Evolutionary conservation across 2,113 vertebrate genomes (phyloP).

Genomic region (Heliornis fulica): DNA sequence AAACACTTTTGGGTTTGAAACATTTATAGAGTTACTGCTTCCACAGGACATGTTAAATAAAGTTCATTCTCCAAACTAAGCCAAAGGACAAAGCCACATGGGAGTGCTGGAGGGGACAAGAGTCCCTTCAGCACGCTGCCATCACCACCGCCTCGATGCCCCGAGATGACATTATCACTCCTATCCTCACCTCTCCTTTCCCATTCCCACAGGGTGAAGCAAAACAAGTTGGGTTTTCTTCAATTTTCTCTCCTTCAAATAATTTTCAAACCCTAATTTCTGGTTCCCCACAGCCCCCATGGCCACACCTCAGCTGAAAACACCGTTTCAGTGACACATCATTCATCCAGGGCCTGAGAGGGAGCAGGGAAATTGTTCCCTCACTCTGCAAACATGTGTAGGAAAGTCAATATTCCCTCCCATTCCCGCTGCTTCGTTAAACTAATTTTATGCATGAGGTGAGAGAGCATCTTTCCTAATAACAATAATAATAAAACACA

Average conservation of each 20-base stretch:
- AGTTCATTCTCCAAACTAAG: background rate
- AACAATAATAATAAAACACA: slow-evolving; percentile 36
- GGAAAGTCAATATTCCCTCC: slow-evolving; percentile 8
- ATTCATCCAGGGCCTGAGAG: background rate
- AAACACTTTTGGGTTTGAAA: background rate
- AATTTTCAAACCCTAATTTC: background rate
- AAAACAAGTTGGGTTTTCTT: background rate
- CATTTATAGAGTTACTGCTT: background rate
- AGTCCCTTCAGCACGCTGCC: background rate
- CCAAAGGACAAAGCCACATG: fast-evolving
- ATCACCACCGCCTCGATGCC: fast-evolving
- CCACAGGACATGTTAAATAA: background rate
- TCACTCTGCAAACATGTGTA: background rate
- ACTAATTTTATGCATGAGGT: slow-evolving; percentile 68
- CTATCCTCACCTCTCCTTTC: background rate
- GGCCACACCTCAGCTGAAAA: background rate
- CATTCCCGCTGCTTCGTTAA: slow-evolving; percentile 43
- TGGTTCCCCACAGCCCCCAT: background rate
- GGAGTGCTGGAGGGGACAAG: background rate
- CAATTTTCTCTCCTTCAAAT: background rate
- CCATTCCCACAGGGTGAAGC: background rate
- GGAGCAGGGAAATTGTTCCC: slow-evolving; percentile 6
- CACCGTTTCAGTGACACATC: background rate
- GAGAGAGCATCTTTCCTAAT: slow-evolving; percentile 14
- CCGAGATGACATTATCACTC: background rate